Conservation (phyloP, 1,140 invertebrate species). For the Leptopilina boulardi region DNA sequence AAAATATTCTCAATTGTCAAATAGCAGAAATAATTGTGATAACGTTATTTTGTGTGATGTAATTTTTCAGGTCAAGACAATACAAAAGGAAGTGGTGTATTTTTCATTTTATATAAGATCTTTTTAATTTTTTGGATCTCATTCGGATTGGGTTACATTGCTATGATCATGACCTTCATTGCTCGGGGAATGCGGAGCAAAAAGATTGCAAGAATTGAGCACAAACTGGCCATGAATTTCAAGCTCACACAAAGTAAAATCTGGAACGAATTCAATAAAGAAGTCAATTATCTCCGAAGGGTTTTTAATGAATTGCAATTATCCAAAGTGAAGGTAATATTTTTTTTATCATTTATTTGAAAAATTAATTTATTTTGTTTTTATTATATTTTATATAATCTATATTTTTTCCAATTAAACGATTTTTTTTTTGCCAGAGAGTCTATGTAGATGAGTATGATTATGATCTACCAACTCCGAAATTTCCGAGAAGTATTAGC, state of each 20-base stretch:
- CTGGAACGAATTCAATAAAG: slow-evolving; percentile 85
- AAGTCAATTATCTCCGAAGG: slow-evolving; percentile 83
- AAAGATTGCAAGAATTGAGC: slow-evolving; percentile 84
- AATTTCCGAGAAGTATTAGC: slow-evolving; percentile 69
- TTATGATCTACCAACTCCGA: slow-evolving; percentile 63
- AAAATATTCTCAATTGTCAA: no score
- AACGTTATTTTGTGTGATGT: neutral
- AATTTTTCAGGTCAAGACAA: slow-evolving; percentile 69
- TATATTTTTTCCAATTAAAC: neutral
- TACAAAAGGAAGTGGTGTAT: slow-evolving; percentile 77
- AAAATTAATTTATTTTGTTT: no score
- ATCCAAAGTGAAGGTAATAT: slow-evolving; percentile 84
- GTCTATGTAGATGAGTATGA: slow-evolving; percentile 71
- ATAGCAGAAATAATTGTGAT: no score
- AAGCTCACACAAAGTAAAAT: slow-evolving; percentile 87
- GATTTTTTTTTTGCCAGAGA: slow-evolving; percentile 57
- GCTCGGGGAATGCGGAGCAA: slow-evolving; percentile 85
- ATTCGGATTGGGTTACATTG: slow-evolving; percentile 91
- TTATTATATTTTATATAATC: no score
- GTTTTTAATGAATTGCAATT: slow-evolving; percentile 87
- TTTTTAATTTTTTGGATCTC: slow-evolving; percentile 91
- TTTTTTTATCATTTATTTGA: neutral
- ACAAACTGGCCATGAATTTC: slow-evolving; percentile 84
- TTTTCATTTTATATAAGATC: slow-evolving; percentile 83
- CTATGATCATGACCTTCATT: slow-evolving; percentile 94